phyloP scores from a whole-genome alignment of 2,113 vertebrate genomes.

The Dipodomys merriami region DNA sequence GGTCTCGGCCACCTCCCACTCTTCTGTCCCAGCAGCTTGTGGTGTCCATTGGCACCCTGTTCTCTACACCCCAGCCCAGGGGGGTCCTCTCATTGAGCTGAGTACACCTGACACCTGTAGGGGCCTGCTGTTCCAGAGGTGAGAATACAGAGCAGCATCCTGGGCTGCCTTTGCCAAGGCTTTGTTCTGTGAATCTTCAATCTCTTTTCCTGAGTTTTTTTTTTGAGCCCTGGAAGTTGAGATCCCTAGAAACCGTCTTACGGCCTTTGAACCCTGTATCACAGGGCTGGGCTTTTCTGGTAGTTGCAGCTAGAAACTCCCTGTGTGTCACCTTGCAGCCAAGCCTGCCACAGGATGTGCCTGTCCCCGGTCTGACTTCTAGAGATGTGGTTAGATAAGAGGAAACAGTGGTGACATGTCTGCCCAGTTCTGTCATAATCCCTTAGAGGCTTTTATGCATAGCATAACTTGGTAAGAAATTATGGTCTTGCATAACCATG shows the following conservation, averaged over 20 bases:
- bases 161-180: background rate
- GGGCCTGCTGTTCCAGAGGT: background rate
- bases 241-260: conserved; percentile 21
- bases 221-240: conserved; percentile 18
- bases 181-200: background rate
- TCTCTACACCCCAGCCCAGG: background rate
- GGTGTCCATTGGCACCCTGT: background rate
- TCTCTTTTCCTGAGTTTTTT: conserved; percentile 40
- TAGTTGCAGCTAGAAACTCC: background rate
- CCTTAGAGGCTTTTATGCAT: background rate
- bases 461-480: background rate
- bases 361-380: background rate
- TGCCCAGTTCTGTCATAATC: background rate
- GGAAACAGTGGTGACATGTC: background rate
- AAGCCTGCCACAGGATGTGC: background rate
- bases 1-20: no score
- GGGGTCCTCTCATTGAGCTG: background rate
- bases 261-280: background rate
- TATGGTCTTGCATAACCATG: no score
- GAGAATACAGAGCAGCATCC: accelerated
- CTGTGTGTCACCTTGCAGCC: background rate
- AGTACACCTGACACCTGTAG: background rate
- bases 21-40: accelerated
- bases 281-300: background rate
- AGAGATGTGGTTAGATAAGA: background rate